Evolutionary conservation across 2,888 invertebrate species (phyloP), one percentile per base, ranked within the genome.

Genomic region (Psylliodes chrysocephalus): DNA sequence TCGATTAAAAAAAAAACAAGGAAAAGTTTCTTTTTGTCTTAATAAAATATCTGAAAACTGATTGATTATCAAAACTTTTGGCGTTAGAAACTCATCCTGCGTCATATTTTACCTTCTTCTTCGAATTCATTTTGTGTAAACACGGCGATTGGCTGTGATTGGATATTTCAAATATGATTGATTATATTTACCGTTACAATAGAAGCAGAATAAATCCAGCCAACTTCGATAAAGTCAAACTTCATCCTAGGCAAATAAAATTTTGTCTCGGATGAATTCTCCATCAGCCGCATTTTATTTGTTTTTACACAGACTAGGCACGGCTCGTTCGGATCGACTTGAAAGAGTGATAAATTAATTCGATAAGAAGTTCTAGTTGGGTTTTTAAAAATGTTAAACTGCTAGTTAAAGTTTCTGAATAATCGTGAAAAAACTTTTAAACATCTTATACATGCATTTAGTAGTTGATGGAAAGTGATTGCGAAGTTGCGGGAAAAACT

Each of bases 81-180:
- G 42, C n/a, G n/a, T 19, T 44, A n/a, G 12, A 25, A 47, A 25
- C 47, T 25, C 25, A 12, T 12, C 25, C 1, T 14, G 3, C 46
- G 12, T 22, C 22, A 46, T n/a, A 8, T 44, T 52, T 30, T 35
- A 46, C 3, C 47, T 25, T 12, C 18, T 18, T 19, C 18, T 51
- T 33, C 30, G 19, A 19, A 19, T 61, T 55, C 40, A 51, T 46
- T 57, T 56, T 52, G 46, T 53, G 53, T 47, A 59, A 63, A 59
- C 63, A 63, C 40, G 25, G 51, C 53, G 57, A 59, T 54, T 53
- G 28, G 61, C 33, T 61, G 61, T 54, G 54, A 61, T 63, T 63
- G 63, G 53, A 53, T 53, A 59, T 63, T 59, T 59, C 47, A 57
- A 22, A 44, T 63, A 57, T 63, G 63, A 63, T 63, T 63, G 63